Evolutionary conservation across 2,888 invertebrate species (phyloP), one percentile per base, ranked within the genome.

Genomic region (Darwinula stevensoni): DNA sequence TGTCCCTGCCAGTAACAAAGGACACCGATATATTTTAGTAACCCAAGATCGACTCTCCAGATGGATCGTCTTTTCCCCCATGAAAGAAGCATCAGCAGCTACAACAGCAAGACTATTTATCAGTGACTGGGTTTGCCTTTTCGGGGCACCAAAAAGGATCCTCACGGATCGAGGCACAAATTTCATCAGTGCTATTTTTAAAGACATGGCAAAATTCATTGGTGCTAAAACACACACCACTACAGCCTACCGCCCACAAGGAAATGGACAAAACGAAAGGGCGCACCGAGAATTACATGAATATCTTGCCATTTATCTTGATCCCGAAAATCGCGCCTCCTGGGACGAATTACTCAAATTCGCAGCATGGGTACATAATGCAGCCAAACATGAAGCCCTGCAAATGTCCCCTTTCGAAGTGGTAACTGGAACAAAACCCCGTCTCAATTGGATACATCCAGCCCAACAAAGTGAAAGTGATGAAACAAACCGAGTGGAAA

Each of bases 1-100:
- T 22, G 22, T 22, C 22, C 22, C 22, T 22, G 22, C 22, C 22
- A 22, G 22, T 22, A 22, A 22, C 22, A 22, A 22, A 22, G 22
- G 22, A 22, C 22, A 22, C 22, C 22, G 22, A 22, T 22, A 22
- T 22, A 22, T 22, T 22, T n/a, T 22, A 22, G 22, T 22, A 22
- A 22, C 22, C 22, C 22, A 22, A 22, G 22, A 22, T 22, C 22
- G 22, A 22, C 22, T 22, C 22, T 22, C 22, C 22, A 22, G 22
- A 22, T 22, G 22, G 22, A 22, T 22, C 22, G 22, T 22, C 22
- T 22, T 22, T 22, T 22, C 22, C 22, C 22, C 22, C 22, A 22
- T 22, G 22, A 22, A 22, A 22, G 22, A 22, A 22, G 22, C 22
- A 22, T 22, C 22, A 22, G 22, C 22, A 22, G 22, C 22, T 22